Conservation (phyloP, 2,888 invertebrate genomes). For the Agelastica alni region DNA sequence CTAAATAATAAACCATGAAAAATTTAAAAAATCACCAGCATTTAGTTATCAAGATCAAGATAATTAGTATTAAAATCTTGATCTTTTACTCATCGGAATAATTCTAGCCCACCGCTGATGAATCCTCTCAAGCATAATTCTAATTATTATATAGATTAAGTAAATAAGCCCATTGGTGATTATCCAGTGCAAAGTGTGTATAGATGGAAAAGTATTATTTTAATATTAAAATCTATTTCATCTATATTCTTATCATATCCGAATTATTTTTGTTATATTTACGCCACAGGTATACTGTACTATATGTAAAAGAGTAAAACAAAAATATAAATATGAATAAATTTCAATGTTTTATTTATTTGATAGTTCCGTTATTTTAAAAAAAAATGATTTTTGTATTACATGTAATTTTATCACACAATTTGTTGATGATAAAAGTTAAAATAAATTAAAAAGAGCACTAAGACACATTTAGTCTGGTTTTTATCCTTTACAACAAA, state of each 20-base stretch:
- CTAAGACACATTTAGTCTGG: no score
- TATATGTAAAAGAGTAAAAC: slow-evolving; percentile 39
- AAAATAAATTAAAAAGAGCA: no score
- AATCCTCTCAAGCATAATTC: slow-evolving; percentile 22
- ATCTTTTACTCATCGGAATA: no score
- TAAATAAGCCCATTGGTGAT: slow-evolving; percentile 17
- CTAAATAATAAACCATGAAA: no score
- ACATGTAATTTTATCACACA: no score
- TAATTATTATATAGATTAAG: slow-evolving; percentile 12
- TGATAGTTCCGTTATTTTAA: no score
- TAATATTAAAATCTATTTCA: slow-evolving; percentile 28
- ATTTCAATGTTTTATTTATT: slow-evolving; percentile 1
- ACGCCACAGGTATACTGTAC: slow-evolving; percentile 54
- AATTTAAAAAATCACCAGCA: no score
- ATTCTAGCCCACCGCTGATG: background rate
- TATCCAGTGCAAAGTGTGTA: slow-evolving; percentile 29
- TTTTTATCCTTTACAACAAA: no score
- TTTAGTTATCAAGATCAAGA: no score
- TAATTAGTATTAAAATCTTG: no score
- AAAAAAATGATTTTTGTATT: no score
- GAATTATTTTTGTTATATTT: slow-evolving; percentile 54
- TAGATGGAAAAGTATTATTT: slow-evolving; percentile 29
- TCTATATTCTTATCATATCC: slow-evolving; percentile 43
- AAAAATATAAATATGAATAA: slow-evolving; percentile 34
- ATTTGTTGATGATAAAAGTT: no score